Base-by-base conservation (phyloP, 1,140 invertebrate genomes). In the Heliconius himera region DNA sequence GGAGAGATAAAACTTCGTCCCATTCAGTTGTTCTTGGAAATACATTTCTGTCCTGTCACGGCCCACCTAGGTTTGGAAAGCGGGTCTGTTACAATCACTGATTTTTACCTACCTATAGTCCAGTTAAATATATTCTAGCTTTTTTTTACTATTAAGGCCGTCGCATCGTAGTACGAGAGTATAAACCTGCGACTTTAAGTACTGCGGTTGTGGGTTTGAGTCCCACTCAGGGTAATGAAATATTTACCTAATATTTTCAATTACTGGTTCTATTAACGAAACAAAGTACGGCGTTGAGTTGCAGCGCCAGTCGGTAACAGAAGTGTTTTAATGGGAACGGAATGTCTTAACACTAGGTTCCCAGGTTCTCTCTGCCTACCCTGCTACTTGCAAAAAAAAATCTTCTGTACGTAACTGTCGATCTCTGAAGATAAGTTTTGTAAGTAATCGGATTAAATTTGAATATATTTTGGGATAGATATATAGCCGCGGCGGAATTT, bases 21-120 rank as follows among this genome's bases (percentile, higher is more conserved):
- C 51, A 75, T 75, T 60, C n/a, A 41, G 54, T 75, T 49, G 54
- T 38, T 60, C 51, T 75, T 75, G 46, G 56, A 74, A 54, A 74
- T 29, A 49, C 22, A 75, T 75, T 75, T 75, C 18, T 71, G 70
- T 0, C 70, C 29, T 60, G 51, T 75, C 26, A 36, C 74, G 13
- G 54, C 20, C 22, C 16, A 11, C 1, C 73, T 54, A 75, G 26
- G n/a, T 36, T 66, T 66, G 13, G 70, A 20, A 38, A 20, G 36
- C 70, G 29, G 70, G 36, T 11, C 70, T n/a, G 3, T 36, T 18
- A n/a, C 18, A 71, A 71, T 38, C 70, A 71, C 8, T 71, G 16
- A 71, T 38, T 60, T 26, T 29, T 29, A 26, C 56, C 8, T 9
- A n/a, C 20, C n/a, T 9, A 22, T 9, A 22, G 18, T 20, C 54